A percentile compares a stretch with the other conserved stretches of the same genome.
These are phyloP conservation scores for Anhinga anhinga DNA, from an alignment of 2,113 vertebrate species.

Conservation along the genomic window DNA sequence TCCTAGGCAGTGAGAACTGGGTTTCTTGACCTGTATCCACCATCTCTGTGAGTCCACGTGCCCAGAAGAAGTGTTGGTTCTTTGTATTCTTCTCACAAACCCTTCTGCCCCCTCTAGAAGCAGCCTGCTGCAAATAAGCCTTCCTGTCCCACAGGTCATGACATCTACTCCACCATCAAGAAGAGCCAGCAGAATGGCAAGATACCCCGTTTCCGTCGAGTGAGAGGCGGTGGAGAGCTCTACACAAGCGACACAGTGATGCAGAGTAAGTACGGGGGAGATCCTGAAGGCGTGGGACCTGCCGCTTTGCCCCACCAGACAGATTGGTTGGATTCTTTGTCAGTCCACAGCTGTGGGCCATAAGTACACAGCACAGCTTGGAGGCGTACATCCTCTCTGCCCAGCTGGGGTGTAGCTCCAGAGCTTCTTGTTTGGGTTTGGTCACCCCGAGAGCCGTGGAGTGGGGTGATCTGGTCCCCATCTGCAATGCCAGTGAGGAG, in stretches of 20 bases:
- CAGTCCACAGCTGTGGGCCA: background rate
- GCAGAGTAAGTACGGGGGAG: conserved; percentile 65
- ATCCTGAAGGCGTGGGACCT: accelerated
- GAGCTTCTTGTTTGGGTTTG: background rate
- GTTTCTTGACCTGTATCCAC: background rate
- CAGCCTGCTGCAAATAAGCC: accelerated
- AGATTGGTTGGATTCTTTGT: background rate
- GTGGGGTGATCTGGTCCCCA: accelerated
- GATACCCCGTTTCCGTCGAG: conserved; percentile 74
- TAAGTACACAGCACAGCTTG: background rate
- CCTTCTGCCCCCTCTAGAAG: background rate
- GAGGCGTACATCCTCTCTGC: background rate
- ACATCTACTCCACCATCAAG: conserved; percentile 78
- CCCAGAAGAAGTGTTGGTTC: background rate
- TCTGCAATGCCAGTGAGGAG: background rate
- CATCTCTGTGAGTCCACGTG: accelerated
- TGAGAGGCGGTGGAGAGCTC: conserved; percentile 65
- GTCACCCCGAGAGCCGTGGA: background rate
- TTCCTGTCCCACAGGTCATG: conserved; percentile 4
- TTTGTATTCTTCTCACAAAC: background rate
- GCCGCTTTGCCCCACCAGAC: background rate
- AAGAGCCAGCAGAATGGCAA: conserved; percentile 74
- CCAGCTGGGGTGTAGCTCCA: background rate
- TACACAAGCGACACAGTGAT: conserved; percentile 75
- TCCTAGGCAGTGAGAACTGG: background rate